Conservation (phyloP, 2,888 invertebrate genomes). For the Chrysotoxum bicinctum region DNA sequence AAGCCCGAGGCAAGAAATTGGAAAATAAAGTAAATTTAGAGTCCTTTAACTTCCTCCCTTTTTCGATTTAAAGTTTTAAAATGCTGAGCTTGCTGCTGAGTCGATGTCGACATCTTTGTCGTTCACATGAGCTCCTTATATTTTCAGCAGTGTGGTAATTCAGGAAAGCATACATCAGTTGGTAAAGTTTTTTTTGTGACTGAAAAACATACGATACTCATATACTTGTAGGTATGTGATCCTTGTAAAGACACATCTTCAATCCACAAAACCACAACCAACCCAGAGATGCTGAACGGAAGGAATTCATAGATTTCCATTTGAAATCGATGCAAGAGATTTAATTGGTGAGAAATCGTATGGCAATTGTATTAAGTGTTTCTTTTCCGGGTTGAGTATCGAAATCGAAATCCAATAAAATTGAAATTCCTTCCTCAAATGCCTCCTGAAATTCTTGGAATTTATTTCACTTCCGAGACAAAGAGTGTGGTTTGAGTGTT, state of each 20-base stretch:
- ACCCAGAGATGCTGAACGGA: not conserved
- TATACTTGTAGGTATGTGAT: not conserved
- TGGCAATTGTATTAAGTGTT: conserved; percentile 12
- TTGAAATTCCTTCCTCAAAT: not conserved
- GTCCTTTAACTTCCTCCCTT: not conserved
- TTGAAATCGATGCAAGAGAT: conserved; percentile 7
- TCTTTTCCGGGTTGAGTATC: not conserved
- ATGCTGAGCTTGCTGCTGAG: conserved; percentile 15
- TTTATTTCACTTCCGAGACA: not conserved
- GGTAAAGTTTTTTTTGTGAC: not conserved
- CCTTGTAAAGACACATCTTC: not conserved
- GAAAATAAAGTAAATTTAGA: conserved; percentile 26
- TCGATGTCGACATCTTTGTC: not conserved
- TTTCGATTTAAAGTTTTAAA: conserved; percentile 28
- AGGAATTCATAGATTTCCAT: conserved; percentile 11
- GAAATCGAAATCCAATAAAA: not conserved
- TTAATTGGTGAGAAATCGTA: conserved; percentile 21
- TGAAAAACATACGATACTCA: not conserved
- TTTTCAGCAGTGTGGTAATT: conserved; percentile 4
- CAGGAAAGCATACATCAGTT: conserved; percentile 2
- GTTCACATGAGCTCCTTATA: not conserved
- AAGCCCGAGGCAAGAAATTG: conserved; percentile 1
- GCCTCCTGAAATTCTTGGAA: not conserved
- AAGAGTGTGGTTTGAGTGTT: not conserved
- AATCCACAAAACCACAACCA: not conserved